Conservation (phyloP, 2,888 invertebrate genomes). For the Troides aeacus region DNA sequence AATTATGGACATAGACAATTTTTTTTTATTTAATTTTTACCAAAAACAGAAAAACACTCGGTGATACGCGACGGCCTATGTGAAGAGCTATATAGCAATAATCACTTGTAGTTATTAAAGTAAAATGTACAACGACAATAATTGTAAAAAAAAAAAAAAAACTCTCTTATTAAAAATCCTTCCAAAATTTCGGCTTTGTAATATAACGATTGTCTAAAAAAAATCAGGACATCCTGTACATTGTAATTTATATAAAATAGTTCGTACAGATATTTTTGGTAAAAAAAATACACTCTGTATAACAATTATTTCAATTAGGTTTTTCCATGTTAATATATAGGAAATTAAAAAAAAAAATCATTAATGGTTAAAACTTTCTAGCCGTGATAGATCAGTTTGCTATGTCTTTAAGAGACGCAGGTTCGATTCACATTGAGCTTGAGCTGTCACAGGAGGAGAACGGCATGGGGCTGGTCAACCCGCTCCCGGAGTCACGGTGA, state of each 20-base stretch:
- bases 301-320: no score
- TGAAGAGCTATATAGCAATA: constrained; percentile 13
- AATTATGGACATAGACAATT: background rate
- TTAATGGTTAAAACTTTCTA: no score
- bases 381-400: no score
- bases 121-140: constrained; percentile 24
- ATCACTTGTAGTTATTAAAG: constrained; percentile 1
- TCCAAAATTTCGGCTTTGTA: constrained; percentile 1
- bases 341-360: no score
- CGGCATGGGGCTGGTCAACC: no score
- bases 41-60: background rate
- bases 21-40: constrained; percentile 7
- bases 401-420: no score
- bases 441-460: no score
- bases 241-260: background rate
- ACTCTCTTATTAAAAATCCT: background rate
- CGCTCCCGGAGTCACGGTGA: no score
- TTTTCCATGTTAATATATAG: no score
- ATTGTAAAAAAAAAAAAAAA: background rate
- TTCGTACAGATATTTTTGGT: constrained; percentile 6
- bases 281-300: background rate
- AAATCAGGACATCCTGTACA: background rate
- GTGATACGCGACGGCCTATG: constrained; percentile 21
- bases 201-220: no score
- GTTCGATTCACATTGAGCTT: no score